Evolutionary conservation across 2,888 invertebrate species (phyloP), one percentile per base, ranked within the genome.

Genomic region (Nudaria mundana): DNA sequence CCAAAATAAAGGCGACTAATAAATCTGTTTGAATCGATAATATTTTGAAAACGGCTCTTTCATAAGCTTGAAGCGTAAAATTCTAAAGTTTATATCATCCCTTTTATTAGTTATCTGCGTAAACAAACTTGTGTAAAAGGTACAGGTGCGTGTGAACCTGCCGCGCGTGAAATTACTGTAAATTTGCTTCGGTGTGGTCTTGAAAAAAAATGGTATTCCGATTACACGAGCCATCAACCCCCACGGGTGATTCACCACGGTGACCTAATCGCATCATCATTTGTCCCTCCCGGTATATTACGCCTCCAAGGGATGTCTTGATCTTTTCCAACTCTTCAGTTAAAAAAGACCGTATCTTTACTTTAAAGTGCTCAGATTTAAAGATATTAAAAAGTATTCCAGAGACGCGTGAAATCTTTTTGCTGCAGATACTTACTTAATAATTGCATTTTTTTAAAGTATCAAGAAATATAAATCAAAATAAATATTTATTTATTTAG

Each of bases 101-200:
- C 62, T 67, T 70, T 67, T 58, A 64, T 59, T 60, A 46, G 56
- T 46, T 47, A 59, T 61, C 40, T 58, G 59, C 69, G 71, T 76
- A 76, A 78, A 80, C 75, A 77, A 76, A 77, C 53, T 60, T 56
- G 60, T 63, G 56, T 26, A 16, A 53, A 63, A 63, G 67, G 65
- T 65, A 71, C 75, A 81, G 76, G 74, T 83, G 84, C 84, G 86
- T 85, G 82, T 81, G 82, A 84, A 80, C 76, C 63, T 71, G 58
- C 75, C 71, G 71, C 65, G 79, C 87, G 83, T 88, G 88, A 88
- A 88, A 87, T 88, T 76, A 76, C 71, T 74, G 80, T 81, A 78
- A 80, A 81, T 81, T 81, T 76, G 74, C 76, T 74, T 70, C 85
- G 83, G 88, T 88, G 88, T 88, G 88, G 87, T 87, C 87, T 76